Evolutionary conservation across 1,140 invertebrate species (phyloP).

Genomic region (Bilobella aurantiaca): DNA sequence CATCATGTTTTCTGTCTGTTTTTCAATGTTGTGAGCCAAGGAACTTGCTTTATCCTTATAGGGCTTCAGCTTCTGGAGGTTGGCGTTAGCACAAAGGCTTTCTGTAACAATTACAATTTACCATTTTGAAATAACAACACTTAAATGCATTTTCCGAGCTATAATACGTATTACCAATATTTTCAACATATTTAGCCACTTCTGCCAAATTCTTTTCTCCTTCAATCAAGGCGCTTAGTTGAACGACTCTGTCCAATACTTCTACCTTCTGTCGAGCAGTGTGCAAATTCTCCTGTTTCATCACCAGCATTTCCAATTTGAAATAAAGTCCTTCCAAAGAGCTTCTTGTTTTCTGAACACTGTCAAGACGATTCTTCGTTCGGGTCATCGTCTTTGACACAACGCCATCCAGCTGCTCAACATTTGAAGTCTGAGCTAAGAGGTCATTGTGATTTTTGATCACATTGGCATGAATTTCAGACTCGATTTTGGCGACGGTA

Average conservation of each 20-base stretch:
- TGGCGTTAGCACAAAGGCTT: slow-evolving; percentile 18
- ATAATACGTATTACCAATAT: slow-evolving; percentile 24
- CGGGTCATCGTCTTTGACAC: slow-evolving; percentile 21
- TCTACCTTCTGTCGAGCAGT: slow-evolving; percentile 12
- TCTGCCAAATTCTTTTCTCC: slow-evolving; percentile 22
- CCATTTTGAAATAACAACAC: slow-evolving; percentile 1
- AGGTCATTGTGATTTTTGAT: slow-evolving; percentile 29
- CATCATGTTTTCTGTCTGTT: slow-evolving; percentile 34
- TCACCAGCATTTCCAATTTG: slow-evolving; percentile 13
- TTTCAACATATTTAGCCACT: slow-evolving; percentile 22
- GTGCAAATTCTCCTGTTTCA: slow-evolving; percentile 24
- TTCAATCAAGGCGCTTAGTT: slow-evolving; percentile 15
- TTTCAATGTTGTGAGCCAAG: slow-evolving; percentile 31
- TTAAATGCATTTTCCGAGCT: not conserved
- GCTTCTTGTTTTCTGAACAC: slow-evolving; percentile 15
- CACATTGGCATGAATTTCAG: slow-evolving; percentile 22
- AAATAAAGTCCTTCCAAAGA: slow-evolving; percentile 21
- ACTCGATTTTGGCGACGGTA: not conserved
- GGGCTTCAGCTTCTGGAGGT: slow-evolving; percentile 15
- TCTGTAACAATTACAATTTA: slow-evolving; percentile 19
- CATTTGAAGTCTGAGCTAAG: slow-evolving; percentile 32
- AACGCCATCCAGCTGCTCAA: slow-evolving; percentile 32
- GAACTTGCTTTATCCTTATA: slow-evolving; percentile 27
- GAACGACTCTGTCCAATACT: slow-evolving; percentile 15
- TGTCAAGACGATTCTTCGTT: slow-evolving; percentile 18